These are phyloP conservation scores for Tokudaia muenninki DNA, from an alignment of 2,797 vertebrate genomes.

Conservation along the genomic window DNA sequence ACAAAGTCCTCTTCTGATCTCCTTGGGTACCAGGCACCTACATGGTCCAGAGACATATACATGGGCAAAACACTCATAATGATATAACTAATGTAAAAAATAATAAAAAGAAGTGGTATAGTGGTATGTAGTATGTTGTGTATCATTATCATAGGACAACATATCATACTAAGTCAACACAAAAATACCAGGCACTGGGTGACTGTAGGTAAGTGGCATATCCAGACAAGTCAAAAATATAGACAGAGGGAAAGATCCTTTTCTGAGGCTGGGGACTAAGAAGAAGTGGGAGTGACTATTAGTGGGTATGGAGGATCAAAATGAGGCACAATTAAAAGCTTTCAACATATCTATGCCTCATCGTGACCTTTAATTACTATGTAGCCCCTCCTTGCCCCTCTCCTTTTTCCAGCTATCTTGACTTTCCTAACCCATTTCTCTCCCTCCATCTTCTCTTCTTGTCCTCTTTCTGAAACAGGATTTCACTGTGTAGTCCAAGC, in stretches of 20 bases:
- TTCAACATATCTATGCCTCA: background rate
- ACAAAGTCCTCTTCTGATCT: background rate
- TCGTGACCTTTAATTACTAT: background rate
- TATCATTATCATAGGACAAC: background rate
- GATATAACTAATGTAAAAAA: background rate
- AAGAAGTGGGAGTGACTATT: background rate
- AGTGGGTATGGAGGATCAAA: background rate
- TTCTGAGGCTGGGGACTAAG: background rate
- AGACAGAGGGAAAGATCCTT: background rate
- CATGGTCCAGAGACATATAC: background rate
- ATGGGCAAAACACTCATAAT: background rate
- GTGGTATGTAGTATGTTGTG: no score
- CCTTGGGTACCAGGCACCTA: background rate
- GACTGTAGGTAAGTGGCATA: background rate
- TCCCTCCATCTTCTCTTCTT: background rate
- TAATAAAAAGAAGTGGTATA: background rate
- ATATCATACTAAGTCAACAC: background rate
- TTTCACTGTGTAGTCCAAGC: background rate
- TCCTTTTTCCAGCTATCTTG: background rate
- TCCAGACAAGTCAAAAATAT: background rate
- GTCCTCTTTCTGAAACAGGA: background rate
- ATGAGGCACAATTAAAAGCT: no score
- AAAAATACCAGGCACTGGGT: background rate
- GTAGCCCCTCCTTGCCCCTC: background rate
- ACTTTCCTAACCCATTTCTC: background rate